Base-by-base conservation (phyloP, 2,797 vertebrate species). In the Protosalanx chinensis region DNA sequence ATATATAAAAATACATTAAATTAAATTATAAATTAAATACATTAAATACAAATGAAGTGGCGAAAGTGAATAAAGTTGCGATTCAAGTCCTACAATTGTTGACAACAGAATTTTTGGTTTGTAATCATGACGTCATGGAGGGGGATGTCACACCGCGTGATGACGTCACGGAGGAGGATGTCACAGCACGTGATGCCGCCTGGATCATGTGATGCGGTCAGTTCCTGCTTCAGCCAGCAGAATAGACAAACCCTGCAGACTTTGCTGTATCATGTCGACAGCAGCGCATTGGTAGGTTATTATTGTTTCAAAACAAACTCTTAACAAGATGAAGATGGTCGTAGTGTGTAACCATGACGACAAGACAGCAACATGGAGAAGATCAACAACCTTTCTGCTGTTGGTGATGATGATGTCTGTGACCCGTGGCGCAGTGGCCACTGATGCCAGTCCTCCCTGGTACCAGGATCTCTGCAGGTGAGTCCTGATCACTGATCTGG, bases 391-490 rank as follows among this genome's bases (percentile, higher is more conserved):
- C 46, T 5, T 72, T 33, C 18, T 79, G 7, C 20, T 13, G 68
- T 63, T 58, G 37, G 56, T 68, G 10, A 8, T 63, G 68, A 29
- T 60, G 69, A 35, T 86, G 71, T 77, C 41, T 46, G 10, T 71
- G 23, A 29, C 75, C 49, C 81, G 65, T 68, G 78, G 61, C 64
- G 81, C 86, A 1, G 73, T 65, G 68, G 80, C 53, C 18, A 61
- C 75, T 58, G 68, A 70, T 70, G 64, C 37, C 66, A 84, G 79
- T 56, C 57, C 71, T 4, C 60, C 41, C 5, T 92, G 88, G 92
- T 91, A 89, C 81, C 82, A 84, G 83, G 91, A 93, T 75, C 89
- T 93, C 63, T 93, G 92, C 91, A 90, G 91, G 92, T 93, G 46
- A 18, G 35, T 51, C 18, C 51, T 6, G 7, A 4, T 56, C 51